Evolutionary conservation across 2,113 vertebrate genomes (phyloP), one percentile per base, ranked within the genome.

Genomic region (Calypte anna): DNA sequence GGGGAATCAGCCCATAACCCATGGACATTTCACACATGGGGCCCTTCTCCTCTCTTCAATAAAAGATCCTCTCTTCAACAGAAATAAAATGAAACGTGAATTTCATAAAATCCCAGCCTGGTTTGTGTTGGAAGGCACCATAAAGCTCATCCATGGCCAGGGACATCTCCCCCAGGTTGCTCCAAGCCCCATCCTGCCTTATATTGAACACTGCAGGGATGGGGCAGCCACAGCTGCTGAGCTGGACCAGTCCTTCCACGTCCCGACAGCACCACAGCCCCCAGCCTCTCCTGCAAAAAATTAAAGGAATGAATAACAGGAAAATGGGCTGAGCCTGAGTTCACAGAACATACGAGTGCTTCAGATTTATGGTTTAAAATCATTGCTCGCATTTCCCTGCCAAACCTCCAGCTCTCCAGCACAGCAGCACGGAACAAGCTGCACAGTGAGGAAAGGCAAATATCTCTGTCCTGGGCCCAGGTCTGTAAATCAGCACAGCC

Each of bases 391-490:
- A 5, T 84, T 28, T 69, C 50, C 22, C 61, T 43, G 62, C 55
- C 44, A 31, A 80, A 28, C 13, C 66, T 14, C 82, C 25, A 1
- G n/a, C 66, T 63, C 66, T 51, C 67, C 62, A 4, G 14, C 50
- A 1, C 1, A 11, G 19, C 62, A 4, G 14, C 50, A 1, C 1
- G 9, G 19, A 20, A 17, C 3, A 19, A 2, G 51, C 64, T 8
- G 17, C 21, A 1, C 3, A 2, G 62, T 1, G 51, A 23, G 58
- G 10, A 31, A 46, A 58, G 46, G 50, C 31, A 61, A 25, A 36
- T 12, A 18, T 3, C 23, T 12, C 0, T 20, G 17, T 20, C 46
- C 46, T 20, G 46, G 12, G 1, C 51, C 51, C 0, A 5, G 4
- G 66, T 15, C 3, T 33, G 28, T 10, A 36, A 59, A 58, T 36